phyloP scores from a whole-genome alignment of 2,113 vertebrate species.

The Narcine bancroftii region DNA sequence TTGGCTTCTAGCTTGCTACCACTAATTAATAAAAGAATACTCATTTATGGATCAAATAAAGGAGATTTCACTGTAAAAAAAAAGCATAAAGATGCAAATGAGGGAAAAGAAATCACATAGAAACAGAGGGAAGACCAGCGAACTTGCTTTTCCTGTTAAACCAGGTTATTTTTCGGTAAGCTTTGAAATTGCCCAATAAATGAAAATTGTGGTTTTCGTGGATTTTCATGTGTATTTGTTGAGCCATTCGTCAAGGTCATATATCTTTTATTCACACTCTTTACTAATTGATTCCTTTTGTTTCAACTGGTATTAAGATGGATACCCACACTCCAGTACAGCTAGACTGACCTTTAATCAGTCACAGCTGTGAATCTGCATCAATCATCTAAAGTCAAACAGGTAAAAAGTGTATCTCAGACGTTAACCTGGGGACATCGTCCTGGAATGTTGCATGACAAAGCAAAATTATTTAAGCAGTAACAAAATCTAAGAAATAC shows the following conservation, averaged over 20 bases:
- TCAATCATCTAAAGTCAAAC: slow-evolving; percentile 19
- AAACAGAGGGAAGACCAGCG: background rate
- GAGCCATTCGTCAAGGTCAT: background rate
- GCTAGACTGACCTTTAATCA: background rate
- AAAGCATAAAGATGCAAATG: background rate
- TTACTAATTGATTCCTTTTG: slow-evolving; percentile 32
- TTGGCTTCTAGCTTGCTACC: too few relatives aligned
- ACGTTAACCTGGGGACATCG: background rate
- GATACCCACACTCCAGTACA: background rate
- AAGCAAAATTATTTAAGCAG: background rate
- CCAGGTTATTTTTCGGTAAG: background rate
- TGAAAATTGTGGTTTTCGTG: background rate
- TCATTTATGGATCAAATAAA: too few relatives aligned
- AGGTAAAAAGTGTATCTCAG: slow-evolving; percentile 4
- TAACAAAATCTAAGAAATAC: background rate
- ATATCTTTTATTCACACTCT: slow-evolving; percentile 21
- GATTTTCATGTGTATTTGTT: background rate
- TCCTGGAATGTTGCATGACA: background rate
- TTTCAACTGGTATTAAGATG: slow-evolving; percentile 20
- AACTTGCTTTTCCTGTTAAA: background rate
- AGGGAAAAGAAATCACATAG: background rate
- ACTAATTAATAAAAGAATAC: too few relatives aligned
- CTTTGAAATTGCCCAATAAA: background rate
- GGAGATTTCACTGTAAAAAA: too few relatives aligned
- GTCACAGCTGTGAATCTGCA: background rate